A percentile compares a stretch with the other conserved stretches of the same genome.
Evolutionary conservation across 2,797 vertebrate genomes (phyloP).

Genomic region (Acipenser transmontanus): DNA sequence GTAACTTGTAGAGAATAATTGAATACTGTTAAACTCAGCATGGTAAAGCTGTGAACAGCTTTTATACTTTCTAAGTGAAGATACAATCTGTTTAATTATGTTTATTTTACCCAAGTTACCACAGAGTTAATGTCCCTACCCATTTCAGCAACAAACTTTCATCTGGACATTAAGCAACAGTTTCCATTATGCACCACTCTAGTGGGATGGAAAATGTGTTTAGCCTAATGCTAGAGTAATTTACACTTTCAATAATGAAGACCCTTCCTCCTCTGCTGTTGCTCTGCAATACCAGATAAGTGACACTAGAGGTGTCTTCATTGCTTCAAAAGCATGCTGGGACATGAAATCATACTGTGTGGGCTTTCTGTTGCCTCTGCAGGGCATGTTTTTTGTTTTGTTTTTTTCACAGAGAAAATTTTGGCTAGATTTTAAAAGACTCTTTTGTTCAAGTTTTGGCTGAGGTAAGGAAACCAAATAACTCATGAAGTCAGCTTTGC

Average conservation of each 20-base stretch:
- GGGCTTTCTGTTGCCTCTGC: neutral
- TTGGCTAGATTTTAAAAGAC: neutral
- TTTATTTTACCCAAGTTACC: too few relatives aligned
- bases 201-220: neutral
- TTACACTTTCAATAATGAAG: neutral
- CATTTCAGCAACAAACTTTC: too few relatives aligned
- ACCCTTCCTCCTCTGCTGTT: neutral
- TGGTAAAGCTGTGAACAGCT: too few relatives aligned
- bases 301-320: neutral
- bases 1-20: too few relatives aligned
- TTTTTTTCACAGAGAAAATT: too few relatives aligned
- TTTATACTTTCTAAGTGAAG: too few relatives aligned
- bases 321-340: neutral
- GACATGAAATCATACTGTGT: neutral
- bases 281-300: neutral
- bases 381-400: neutral
- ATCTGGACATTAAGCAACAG: neutral
- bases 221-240: neutral
- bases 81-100: too few relatives aligned
- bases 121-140: too few relatives aligned
- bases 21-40: too few relatives aligned
- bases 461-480: too few relatives aligned
- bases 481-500: too few relatives aligned
- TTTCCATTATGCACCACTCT: neutral
- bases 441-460: neutral